Conservation (phyloP, 1,140 invertebrate species). For the Leucophenga varia region DNA sequence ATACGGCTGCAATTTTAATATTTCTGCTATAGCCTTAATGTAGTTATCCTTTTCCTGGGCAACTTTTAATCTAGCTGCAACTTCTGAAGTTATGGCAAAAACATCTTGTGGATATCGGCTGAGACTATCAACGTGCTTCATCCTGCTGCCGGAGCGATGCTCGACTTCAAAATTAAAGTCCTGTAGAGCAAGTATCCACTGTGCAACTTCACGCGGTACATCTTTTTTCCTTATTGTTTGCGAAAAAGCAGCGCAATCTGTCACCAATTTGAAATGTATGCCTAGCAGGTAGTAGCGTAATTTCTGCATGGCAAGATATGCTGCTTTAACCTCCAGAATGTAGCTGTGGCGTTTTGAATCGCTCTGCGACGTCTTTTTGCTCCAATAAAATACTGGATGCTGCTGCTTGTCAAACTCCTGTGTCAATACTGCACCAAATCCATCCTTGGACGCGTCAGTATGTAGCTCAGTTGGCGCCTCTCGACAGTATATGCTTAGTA, state of each 20-base stretch:
- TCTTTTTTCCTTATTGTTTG: constrained; percentile 34
- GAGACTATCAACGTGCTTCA: constrained; percentile 55
- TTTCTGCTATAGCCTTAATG: constrained; percentile 1
- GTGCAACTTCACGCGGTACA: constrained; percentile 3
- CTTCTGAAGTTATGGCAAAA: constrained; percentile 3
- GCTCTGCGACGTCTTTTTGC: constrained; percentile 24
- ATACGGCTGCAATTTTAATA: neutral
- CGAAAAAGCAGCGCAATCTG: constrained; percentile 43
- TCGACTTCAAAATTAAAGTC: constrained; percentile 41
- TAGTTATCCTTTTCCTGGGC: constrained; percentile 5
- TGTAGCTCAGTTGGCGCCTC: constrained; percentile 36
- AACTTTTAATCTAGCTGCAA: neutral
- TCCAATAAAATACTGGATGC: constrained; percentile 40
- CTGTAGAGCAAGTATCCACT: constrained; percentile 5
- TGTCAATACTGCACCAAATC: constrained; percentile 6
- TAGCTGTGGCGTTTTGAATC: constrained; percentile 19
- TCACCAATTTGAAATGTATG: constrained; percentile 13
- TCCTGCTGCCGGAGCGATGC: constrained; percentile 44
- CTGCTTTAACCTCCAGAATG: constrained; percentile 31
- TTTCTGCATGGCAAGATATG: constrained; percentile 25
- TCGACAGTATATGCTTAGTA: constrained; percentile 18
- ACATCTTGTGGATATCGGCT: constrained; percentile 43
- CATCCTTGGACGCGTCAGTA: constrained; percentile 29
- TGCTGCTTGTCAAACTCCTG: constrained; percentile 17
- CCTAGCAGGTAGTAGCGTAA: constrained; percentile 24